These are phyloP conservation scores for Atractosteus spatula DNA, from an alignment of 2,113 vertebrate genomes.

Conservation along the genomic window DNA sequence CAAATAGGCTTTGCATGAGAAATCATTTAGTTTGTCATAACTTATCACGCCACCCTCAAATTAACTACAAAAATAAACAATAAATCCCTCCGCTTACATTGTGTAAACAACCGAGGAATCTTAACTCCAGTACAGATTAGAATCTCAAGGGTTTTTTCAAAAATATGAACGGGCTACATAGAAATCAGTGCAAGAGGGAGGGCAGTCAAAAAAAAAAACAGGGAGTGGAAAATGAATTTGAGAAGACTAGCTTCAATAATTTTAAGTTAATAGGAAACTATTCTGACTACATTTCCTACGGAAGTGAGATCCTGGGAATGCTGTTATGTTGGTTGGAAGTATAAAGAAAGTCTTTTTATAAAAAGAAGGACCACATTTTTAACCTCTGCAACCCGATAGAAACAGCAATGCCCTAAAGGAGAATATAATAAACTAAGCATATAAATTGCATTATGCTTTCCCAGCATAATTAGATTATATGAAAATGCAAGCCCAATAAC, in stretches of 20 bases:
- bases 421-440: slow-evolving; percentile 65
- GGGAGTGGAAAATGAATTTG: slow-evolving; percentile 68
- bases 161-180: slow-evolving; percentile 64
- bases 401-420: slow-evolving; percentile 50
- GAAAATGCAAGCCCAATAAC: slow-evolving; percentile 53
- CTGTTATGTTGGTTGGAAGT: slow-evolving; percentile 47
- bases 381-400: slow-evolving; percentile 45
- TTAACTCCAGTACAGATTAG: slow-evolving; percentile 64
- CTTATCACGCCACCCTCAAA: too few species aligned
- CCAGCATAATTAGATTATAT: slow-evolving; percentile 56
- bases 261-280: slow-evolving; percentile 52
- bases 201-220: slow-evolving; percentile 61
- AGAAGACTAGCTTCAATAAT: slow-evolving; percentile 61
- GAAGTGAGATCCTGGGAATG: slow-evolving; percentile 47
- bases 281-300: slow-evolving; percentile 61
- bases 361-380: slow-evolving; percentile 37
- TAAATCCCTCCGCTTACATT: too few species aligned
- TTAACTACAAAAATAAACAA: too few species aligned
- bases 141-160: slow-evolving; percentile 56
- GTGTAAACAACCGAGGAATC: slow-evolving; percentile 12
- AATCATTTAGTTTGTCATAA: too few species aligned
- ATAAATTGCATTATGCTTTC: slow-evolving; percentile 63
- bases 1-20: too few species aligned
- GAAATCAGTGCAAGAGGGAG: slow-evolving; percentile 54
- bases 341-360: slow-evolving; percentile 52